Evolutionary conservation across 2,113 vertebrate genomes (phyloP).

Genomic region (Heptranchias perlo): DNA sequence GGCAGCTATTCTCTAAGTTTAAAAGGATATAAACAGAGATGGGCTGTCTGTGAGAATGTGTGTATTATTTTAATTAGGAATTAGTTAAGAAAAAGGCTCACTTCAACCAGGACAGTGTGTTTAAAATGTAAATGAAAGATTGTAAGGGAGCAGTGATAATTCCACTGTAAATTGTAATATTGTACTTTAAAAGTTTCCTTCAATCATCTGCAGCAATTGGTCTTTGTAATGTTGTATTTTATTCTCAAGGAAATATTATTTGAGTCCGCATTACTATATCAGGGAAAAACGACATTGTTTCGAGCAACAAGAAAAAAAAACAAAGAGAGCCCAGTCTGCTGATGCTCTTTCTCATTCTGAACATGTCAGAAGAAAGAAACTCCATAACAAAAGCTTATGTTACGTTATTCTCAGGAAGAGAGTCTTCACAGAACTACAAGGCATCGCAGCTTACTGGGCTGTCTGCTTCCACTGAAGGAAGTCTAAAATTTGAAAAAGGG

Average conservation of each 20-base stretch:
- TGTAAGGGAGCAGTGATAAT: background rate
- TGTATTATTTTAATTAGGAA: background rate
- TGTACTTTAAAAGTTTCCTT: background rate
- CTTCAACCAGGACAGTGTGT: background rate
- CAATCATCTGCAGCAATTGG: background rate
- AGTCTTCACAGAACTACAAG: background rate
- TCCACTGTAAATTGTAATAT: background rate
- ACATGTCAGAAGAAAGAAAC: background rate
- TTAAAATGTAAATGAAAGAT: background rate
- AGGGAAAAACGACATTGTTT: background rate
- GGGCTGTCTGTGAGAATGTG: background rate
- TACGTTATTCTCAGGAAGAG: background rate
- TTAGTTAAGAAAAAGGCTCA: background rate
- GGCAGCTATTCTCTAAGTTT: background rate
- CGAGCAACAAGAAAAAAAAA: background rate
- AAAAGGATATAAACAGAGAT: background rate
- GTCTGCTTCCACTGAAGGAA: background rate
- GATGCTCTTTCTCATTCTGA: background rate
- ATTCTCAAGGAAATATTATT: background rate
- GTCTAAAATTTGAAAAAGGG: background rate
- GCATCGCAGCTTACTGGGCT: background rate
- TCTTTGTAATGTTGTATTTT: background rate
- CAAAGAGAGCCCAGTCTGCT: background rate
- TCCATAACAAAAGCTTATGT: background rate
- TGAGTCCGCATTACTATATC: background rate